Percentiles rank a stretch among this genome's conserved stretches.
phyloP scores from a whole-genome alignment of 1,140 invertebrate genomes.

The Hycleus cichorii region DNA sequence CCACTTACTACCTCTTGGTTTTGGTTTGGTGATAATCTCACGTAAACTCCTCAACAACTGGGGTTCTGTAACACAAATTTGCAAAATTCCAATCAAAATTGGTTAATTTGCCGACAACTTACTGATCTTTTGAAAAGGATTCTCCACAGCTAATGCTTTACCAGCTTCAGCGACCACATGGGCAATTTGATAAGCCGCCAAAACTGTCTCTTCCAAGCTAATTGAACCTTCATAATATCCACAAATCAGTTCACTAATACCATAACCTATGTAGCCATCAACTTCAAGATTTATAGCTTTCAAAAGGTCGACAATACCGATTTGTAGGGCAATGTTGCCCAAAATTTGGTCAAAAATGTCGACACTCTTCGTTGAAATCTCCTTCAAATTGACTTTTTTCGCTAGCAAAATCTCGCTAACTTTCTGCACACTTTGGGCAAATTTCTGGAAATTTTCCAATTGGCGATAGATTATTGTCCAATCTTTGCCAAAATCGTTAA shows the following conservation, averaged over 20 bases:
- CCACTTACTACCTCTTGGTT: too few relatives aligned
- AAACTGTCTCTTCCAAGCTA: constrained; percentile 7
- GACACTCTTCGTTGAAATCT: constrained; percentile 50
- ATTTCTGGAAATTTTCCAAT: background rate
- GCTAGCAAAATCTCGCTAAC: constrained; percentile 44
- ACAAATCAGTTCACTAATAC: constrained; percentile 70
- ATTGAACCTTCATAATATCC: constrained; percentile 63
- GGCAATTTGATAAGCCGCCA: too few relatives aligned
- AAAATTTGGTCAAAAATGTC: constrained; percentile 47
- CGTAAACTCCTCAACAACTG: too few relatives aligned
- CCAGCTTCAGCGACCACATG: too few relatives aligned
- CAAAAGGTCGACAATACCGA: constrained; percentile 70
- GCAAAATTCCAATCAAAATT: too few relatives aligned
- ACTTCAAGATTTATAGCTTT: constrained; percentile 55
- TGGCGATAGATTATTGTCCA: background rate
- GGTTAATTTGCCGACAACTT: too few relatives aligned
- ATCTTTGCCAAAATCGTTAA: background rate
- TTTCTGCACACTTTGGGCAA: background rate
- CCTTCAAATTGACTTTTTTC: constrained; percentile 52
- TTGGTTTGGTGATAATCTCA: too few relatives aligned
- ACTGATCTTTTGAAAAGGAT: too few relatives aligned
- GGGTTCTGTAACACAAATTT: too few relatives aligned
- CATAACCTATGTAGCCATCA: constrained; percentile 73
- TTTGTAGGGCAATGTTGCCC: constrained; percentile 66
- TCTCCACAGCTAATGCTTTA: too few relatives aligned